Evolutionary conservation across 2,888 invertebrate genomes (phyloP), one percentile per base, ranked within the genome.

Genomic region (Tenthredo notha): DNA sequence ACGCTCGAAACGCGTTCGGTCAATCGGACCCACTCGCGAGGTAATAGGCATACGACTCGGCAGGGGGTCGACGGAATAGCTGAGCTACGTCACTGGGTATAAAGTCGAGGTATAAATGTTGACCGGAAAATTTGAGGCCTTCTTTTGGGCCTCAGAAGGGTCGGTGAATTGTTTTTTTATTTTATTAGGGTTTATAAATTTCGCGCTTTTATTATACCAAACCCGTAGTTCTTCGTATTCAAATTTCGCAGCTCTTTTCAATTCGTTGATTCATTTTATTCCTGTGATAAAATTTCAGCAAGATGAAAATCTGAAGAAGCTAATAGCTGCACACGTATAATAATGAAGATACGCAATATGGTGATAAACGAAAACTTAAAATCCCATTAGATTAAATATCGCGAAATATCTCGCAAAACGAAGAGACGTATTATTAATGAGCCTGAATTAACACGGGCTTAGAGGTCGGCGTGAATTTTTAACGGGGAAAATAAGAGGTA

Each of bases 41-140:
- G 70, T 83, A 83, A 83, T 67, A 83, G 83, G 83, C 67, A 83
- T 83, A 83, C 67, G 83, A 67, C 83, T 67, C 83, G 21, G 67
- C 83, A 47, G 83, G 83, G 83, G 83, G 83, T 83, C 83, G 67
- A 83, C 83, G 83, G 47, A 21, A 80, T 58, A 61, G 80, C 80
- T 40, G 80, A 80, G 80, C 80, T 40, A 80, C 80, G 80, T 80
- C 80, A 80, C 80, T 58, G 80, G n/a, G 40, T 15, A 37, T 37
- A 80, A 33, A 40, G 50, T 29, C 40, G 25, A 47, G 61, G 61
- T 10, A 61, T n/a, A 25, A 40, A 50, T 0, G 18, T 21, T 61
- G 37, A 40, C 58, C 50, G 37, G 50, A 80, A 74, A 25, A 74
- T 21, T 12, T 1, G 12, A 21, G 40, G 40, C 40, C 58, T 67